These are phyloP conservation scores for Cosmia pyralina DNA, from an alignment of 2,888 invertebrate species.

Conservation along the genomic window DNA sequence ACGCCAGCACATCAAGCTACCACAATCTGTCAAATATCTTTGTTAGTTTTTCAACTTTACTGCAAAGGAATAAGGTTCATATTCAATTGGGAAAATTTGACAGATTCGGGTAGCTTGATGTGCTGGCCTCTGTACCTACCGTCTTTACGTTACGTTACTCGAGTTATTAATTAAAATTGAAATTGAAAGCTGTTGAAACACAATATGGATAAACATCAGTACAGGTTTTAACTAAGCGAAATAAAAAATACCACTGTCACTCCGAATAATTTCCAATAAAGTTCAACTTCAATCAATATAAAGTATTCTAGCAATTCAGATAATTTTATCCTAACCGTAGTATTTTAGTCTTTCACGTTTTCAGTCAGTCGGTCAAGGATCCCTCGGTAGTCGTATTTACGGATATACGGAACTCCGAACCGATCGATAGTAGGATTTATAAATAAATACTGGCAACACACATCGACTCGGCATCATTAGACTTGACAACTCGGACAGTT, in stretches of 20 bases:
- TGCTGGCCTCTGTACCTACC: too few species aligned
- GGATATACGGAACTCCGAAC: conserved; percentile 62
- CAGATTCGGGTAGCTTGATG: too few species aligned
- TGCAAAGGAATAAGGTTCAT: too few species aligned
- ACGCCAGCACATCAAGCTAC: too few species aligned
- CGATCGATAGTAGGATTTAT: conserved; percentile 66
- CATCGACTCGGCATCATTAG: conserved; percentile 53
- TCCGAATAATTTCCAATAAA: conserved; percentile 23
- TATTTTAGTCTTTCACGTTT: conserved; percentile 59
- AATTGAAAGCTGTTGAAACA: conserved; percentile 32
- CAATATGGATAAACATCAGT: conserved; percentile 35
- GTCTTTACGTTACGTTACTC: conserved; percentile 13
- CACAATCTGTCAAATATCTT: too few species aligned
- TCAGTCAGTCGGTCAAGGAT: conserved; percentile 76
- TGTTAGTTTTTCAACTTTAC: too few species aligned
- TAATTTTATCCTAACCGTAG: conserved; percentile 27
- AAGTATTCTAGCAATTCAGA: conserved; percentile 11
- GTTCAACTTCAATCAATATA: conserved; percentile 11
- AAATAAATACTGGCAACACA: conserved; percentile 63
- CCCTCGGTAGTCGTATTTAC: conserved; percentile 50
- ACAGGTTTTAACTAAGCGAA: conserved; percentile 46
- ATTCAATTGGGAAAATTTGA: too few species aligned
- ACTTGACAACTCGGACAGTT: conserved; percentile 61
- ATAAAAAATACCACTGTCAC: conserved; percentile 42
- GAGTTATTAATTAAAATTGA: conserved; percentile 49